Base-by-base conservation (phyloP, 2,888 invertebrate genomes). In the Yponomeuta malinellus region DNA sequence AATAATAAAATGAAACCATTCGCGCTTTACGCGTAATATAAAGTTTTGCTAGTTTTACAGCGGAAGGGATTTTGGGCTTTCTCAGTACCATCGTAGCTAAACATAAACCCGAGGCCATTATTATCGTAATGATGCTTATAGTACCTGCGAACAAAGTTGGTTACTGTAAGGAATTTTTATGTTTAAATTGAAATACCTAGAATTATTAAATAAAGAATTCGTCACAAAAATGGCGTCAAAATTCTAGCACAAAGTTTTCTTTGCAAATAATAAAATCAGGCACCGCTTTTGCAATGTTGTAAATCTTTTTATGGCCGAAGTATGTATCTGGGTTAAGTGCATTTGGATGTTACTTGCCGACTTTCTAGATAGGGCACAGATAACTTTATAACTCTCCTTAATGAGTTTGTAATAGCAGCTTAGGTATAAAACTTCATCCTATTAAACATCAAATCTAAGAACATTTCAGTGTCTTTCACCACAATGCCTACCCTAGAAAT, bases 11-110 rank as follows among this genome's bases (percentile, higher is more conserved):
- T 72, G 72, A 74, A 74, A 73, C 78, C 75, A 75, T 73, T 59
- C 74, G 78, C 78, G 77, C 79, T 82, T 82, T 81, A 77, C 78
- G 76, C 80, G 77, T 77, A 81, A 79, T 79, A 76, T 23, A 77
- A 74, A 76, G 78, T 75, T 76, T 75, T 77, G 8, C 43, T 43
- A 43, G 8, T 43, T 43, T 5, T 33, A 33, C 43, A 43, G 43
- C 43, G 8, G 43, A 43, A 43, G 8, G 43, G 9, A 43, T 43
- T 8, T 43, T 43, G 6, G 5, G 43, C 6, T 43, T 43, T 8
- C 43, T 43, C 23, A 23, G 23, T 8, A 43, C 43, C 9, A 8
- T 6, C 6, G 43, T 43, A 8, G 9, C 9, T 6, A 43, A 43
- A 43, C 3, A 43, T 43, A 8, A 1, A 43, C 6, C 6, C 1